Evolutionary conservation across 2,888 invertebrate species (phyloP).

Genomic region (Limenitis camilla): DNA sequence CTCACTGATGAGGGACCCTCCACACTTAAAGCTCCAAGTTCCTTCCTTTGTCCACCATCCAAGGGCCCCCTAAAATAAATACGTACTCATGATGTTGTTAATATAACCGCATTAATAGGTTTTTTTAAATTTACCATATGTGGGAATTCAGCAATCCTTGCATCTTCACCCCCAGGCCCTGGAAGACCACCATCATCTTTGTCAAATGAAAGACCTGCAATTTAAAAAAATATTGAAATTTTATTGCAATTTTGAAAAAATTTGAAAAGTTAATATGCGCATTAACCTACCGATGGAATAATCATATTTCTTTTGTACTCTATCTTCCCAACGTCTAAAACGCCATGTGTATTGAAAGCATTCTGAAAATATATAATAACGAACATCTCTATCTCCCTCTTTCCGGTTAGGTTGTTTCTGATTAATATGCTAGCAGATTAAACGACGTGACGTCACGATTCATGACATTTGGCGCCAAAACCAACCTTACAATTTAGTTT

Average conservation of each 20-base stretch:
- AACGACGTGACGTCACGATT: too few relatives aligned
- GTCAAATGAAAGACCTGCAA: too few relatives aligned
- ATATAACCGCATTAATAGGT: neutral
- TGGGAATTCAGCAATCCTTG: slow-evolving; percentile 10
- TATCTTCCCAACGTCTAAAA: slow-evolving; percentile 7
- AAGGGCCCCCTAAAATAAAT: slow-evolving; percentile 37
- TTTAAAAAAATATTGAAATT: too few relatives aligned
- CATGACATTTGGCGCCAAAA: too few relatives aligned
- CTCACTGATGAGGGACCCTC: slow-evolving; percentile 78
- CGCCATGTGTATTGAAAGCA: slow-evolving; percentile 17
- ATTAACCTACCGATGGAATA: too few relatives aligned
- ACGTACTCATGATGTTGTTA: neutral
- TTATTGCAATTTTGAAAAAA: neutral
- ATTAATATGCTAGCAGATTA: neutral
- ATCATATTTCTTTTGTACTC: neutral
- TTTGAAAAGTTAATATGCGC: neutral
- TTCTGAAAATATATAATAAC: slow-evolving; percentile 11
- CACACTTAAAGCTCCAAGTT: slow-evolving; percentile 66
- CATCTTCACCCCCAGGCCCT: slow-evolving; percentile 9
- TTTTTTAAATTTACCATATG: slow-evolving; percentile 13
- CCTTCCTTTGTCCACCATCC: slow-evolving; percentile 41
- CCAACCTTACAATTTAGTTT: too few relatives aligned
- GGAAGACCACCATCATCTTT: neutral
- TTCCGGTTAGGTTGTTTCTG: neutral
- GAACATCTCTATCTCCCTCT: too few relatives aligned